These are phyloP conservation scores for Andricus curvator DNA, from an alignment of 2,888 invertebrate genomes.

Conservation along the genomic window DNA sequence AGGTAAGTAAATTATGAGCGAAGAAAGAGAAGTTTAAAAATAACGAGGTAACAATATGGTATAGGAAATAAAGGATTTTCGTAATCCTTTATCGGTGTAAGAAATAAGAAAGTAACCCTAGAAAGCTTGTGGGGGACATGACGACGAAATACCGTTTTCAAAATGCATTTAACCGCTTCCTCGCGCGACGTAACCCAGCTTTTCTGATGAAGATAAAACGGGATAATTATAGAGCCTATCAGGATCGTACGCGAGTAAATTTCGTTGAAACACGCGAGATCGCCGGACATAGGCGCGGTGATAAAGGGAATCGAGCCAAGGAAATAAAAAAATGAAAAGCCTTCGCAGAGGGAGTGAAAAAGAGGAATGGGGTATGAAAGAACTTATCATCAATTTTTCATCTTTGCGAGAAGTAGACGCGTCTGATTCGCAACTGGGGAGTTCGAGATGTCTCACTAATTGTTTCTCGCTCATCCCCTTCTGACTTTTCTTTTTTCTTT, in stretches of 20 bases:
- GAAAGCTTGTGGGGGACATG: slow-evolving; percentile 5
- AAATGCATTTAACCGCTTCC: slow-evolving; percentile 60
- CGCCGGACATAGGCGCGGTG: slow-evolving; percentile 68
- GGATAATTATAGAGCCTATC: slow-evolving; percentile 76
- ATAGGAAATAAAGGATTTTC: slow-evolving; percentile 14
- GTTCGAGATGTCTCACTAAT: slow-evolving; percentile 57
- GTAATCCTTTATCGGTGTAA: slow-evolving; percentile 3
- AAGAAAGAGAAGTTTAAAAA: neutral
- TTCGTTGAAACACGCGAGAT: slow-evolving; percentile 74
- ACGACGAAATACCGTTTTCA: slow-evolving; percentile 47
- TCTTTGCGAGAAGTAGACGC: slow-evolving; percentile 20
- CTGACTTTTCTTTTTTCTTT: slow-evolving; percentile 5
- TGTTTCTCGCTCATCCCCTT: slow-evolving; percentile 60
- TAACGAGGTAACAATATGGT: slow-evolving; percentile 30
- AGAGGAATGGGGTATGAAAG: slow-evolving; percentile 16
- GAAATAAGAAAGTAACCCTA: neutral
- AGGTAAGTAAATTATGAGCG: neutral
- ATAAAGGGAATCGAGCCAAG: slow-evolving; percentile 65
- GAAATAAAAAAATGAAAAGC: slow-evolving; percentile 48
- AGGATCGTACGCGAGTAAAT: slow-evolving; percentile 73
- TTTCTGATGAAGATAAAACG: slow-evolving; percentile 75
- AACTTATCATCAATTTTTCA: slow-evolving; percentile 40
- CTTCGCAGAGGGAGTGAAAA: neutral
- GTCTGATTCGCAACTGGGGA: slow-evolving; percentile 15
- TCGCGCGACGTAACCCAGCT: slow-evolving; percentile 56